A percentile compares a stretch with the other conserved stretches of the same genome.
phyloP scores from a whole-genome alignment of 2,888 invertebrate genomes.

The Portevinia maculata region DNA sequence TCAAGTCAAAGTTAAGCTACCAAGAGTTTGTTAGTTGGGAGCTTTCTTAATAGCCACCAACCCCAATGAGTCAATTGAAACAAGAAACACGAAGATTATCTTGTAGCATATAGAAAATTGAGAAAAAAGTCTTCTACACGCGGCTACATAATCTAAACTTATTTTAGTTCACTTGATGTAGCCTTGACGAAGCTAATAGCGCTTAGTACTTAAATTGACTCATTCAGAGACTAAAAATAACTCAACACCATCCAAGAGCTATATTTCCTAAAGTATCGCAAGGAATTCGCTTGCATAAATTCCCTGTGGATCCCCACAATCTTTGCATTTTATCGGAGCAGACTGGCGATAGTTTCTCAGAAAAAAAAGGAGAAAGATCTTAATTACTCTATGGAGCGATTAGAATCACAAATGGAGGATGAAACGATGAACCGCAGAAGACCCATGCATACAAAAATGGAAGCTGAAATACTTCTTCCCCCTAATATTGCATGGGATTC shows the following conservation, averaged over 20 bases:
- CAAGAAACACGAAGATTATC: no score
- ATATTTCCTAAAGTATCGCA: conserved; percentile 2
- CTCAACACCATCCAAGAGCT: conserved; percentile 3
- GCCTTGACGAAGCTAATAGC: background rate
- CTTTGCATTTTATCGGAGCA: background rate
- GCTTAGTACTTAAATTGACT: conserved; percentile 15
- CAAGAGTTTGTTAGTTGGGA: no score
- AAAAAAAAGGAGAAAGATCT: conserved; percentile 36
- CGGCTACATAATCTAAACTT: no score
- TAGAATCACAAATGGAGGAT: conserved; percentile 23
- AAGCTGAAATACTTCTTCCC: conserved; percentile 13
- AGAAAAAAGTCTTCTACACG: no score
- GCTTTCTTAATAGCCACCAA: no score
- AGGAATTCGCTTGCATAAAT: background rate
- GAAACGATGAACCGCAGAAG: conserved; percentile 25
- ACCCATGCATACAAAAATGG: conserved; percentile 33
- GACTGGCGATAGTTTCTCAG: conserved; percentile 14
- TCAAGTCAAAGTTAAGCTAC: no score
- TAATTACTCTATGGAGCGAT: conserved; percentile 51
- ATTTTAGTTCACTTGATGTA: conserved; percentile 5
- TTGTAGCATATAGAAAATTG: no score
- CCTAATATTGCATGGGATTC: conserved; percentile 10
- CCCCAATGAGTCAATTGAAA: no score
- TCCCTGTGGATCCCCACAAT: background rate
- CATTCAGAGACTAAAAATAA: conserved; percentile 31